Percentiles rank a stretch among this genome's conserved stretches.
Conservation (phyloP, 2,113 vertebrate genomes). For the Neolamprologus sp. region DNA sequence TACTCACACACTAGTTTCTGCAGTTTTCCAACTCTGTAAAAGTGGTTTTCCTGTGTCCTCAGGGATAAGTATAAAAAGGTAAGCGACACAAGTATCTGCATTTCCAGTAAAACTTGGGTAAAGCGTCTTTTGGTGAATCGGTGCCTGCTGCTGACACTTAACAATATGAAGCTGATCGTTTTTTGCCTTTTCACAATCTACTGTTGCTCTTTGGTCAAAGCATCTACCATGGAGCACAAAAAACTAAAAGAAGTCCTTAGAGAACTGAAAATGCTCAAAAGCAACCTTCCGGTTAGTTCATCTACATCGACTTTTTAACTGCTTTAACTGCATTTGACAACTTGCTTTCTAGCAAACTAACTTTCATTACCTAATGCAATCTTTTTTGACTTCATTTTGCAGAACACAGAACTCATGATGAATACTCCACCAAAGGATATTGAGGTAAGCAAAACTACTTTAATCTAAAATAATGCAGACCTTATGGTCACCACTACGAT, state of each 20-base stretch:
- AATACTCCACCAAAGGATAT: conserved; percentile 15
- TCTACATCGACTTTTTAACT: not conserved
- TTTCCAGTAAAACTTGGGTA: conserved; percentile 59
- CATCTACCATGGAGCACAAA: rapidly evolving
- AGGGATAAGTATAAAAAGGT: conserved; percentile 92
- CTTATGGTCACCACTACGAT: not conserved
- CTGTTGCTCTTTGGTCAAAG: not conserved
- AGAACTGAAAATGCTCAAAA: not conserved
- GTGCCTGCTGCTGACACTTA: not conserved
- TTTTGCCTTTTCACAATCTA: conserved; percentile 46
- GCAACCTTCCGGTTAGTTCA: conserved; percentile 1
- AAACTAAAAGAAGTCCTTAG: conserved; percentile 22
- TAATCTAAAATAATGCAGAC: not conserved
- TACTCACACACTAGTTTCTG: conserved; percentile 86
- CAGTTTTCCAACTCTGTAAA: conserved; percentile 85
- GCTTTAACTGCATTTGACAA: not conserved
- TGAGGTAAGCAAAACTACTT: conserved; percentile 29
- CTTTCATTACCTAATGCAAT: not conserved
- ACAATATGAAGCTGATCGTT: conserved; percentile 53
- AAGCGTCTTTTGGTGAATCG: conserved; percentile 41
- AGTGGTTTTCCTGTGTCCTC: conserved; percentile 84
- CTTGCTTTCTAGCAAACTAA: not conserved
- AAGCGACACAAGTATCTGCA: conserved; percentile 63
- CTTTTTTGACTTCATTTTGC: not conserved
- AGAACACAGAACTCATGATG: conserved; percentile 4